A percentile compares a stretch with the other conserved stretches of the same genome.
Evolutionary conservation across 2,113 vertebrate genomes (phyloP).

Genomic region (Microcebus murinus): DNA sequence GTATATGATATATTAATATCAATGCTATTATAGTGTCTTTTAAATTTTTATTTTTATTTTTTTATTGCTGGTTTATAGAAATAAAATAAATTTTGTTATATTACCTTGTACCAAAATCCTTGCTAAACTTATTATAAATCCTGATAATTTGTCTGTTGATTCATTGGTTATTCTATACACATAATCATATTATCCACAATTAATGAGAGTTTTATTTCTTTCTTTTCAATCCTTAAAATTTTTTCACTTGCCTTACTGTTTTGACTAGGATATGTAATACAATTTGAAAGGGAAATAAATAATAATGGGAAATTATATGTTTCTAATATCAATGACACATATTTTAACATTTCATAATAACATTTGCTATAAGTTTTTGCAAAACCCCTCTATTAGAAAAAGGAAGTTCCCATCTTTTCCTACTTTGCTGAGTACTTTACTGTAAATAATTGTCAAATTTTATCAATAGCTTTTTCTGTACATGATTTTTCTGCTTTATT

Average conservation of each 20-base stretch:
- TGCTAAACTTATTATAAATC: background rate
- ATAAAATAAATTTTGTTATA: background rate
- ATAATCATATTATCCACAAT: background rate
- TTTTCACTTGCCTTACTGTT: background rate
- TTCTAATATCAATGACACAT: background rate
- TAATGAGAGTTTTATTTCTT: background rate
- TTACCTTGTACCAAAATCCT: background rate
- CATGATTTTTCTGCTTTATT: constrained; percentile 22
- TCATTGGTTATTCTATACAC: background rate
- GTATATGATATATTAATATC: background rate
- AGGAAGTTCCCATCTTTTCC: background rate
- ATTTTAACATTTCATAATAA: constrained; percentile 11
- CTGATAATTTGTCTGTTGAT: background rate
- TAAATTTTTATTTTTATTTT: background rate
- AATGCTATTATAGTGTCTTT: background rate
- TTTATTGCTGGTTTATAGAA: background rate
- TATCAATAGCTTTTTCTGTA: background rate
- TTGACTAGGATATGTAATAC: background rate
- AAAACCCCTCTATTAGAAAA: background rate
- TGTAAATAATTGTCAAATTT: background rate
- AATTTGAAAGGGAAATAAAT: background rate
- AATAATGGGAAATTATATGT: background rate
- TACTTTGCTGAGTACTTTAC: background rate
- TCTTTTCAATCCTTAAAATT: background rate
- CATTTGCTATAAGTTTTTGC: background rate